Base-by-base conservation (phyloP, 2,888 invertebrate species). In the Orthonevra nobilis region DNA sequence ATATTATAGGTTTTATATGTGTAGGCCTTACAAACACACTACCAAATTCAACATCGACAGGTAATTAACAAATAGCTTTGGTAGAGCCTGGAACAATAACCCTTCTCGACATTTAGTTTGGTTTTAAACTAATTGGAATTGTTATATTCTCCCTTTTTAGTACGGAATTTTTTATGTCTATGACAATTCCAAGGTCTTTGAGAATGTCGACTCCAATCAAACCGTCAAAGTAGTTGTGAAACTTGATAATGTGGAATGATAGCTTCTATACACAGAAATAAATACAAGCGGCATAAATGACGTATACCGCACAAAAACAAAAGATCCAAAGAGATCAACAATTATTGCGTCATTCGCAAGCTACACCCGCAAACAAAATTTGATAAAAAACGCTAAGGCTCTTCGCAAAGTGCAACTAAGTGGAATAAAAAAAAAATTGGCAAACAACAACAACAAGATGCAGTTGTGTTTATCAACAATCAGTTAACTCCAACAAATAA, bases 31-130 rank as follows among this genome's bases (percentile, higher is more conserved):
- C 10, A 17, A 26, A 52, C n/a, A 69, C 36, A 12, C 52, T 42
- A 2, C 69, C 66, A n/a, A 7, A 26, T 34, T 70, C 4, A 7
- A 70, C 23, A 36, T 69, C 46, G 17, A 63, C 44, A 9, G 42
- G 52, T 9, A 70, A 1, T 0, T 40, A 2, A 6, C 19, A 48
- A 17, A 60, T 52, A 2, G 40, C n/a, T 60, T 63, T 70, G 20
- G 10, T 48, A 9, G 2, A 14, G 17, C 36, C 34, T 34, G 38
- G 42, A 6, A 73, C 40, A 20, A 15, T 60, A 28, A 52, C 46
- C 6, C 20, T 20, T 42, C 34, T 52, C 14, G 61, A 64, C 12
- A 44, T 54, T 28, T 19, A 46, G 17, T 75, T 75, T 4, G 48
- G 61, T 56, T 54, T 60, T 9, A 20, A 60, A 9, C 10, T 7